phyloP scores from a whole-genome alignment of 2,888 invertebrate genomes.

The Eudemis profundana region DNA sequence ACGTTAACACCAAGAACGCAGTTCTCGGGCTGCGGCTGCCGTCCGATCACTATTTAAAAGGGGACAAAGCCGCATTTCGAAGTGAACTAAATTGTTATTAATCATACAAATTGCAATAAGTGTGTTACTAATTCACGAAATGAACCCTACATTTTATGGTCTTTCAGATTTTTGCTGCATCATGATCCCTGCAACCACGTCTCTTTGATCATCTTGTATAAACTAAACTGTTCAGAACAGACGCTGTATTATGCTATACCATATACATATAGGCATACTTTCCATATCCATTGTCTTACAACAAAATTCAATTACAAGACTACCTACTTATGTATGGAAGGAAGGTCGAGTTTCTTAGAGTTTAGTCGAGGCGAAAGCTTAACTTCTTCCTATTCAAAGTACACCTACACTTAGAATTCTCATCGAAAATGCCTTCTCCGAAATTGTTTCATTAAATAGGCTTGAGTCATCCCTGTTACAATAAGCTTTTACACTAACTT shows the following conservation, averaged over 20 bases:
- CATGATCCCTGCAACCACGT: not conserved
- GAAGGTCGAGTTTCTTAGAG: conserved; percentile 8
- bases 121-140: too few relatives aligned
- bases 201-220: not conserved
- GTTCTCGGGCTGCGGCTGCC: too few relatives aligned
- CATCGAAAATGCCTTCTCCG: conserved; percentile 30
- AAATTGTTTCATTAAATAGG: conserved; percentile 22
- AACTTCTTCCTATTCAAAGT: not conserved
- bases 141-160: too few relatives aligned
- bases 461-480: conserved; percentile 18
- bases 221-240: not conserved
- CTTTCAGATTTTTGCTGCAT: not conserved
- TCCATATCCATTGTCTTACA: not conserved
- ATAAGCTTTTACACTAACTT: too few relatives aligned
- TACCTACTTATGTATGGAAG: conserved; percentile 10
- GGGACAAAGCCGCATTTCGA: too few relatives aligned
- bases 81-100: too few relatives aligned
- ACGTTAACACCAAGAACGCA: too few relatives aligned
- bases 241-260: not conserved
- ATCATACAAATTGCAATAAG: too few relatives aligned
- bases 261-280: not conserved
- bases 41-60: too few relatives aligned
- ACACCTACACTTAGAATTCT: conserved; percentile 17
- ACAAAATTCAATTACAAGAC: conserved; percentile 8
- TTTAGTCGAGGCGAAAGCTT: not conserved